Conservation (phyloP, 2,888 invertebrate species). For the Diarsia rubi region DNA sequence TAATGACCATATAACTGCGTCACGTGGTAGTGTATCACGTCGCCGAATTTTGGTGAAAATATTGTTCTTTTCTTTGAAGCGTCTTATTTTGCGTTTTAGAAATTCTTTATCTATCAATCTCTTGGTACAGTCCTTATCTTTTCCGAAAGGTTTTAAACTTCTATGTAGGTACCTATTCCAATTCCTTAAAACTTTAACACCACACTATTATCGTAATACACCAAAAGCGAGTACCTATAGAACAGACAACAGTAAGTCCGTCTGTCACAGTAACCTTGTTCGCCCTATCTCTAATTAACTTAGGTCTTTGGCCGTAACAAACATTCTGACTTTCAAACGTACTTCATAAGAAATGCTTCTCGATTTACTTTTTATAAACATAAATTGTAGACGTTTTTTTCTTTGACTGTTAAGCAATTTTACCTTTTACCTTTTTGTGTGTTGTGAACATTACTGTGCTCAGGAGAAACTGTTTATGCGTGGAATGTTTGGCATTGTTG, state of each 20-base stretch:
- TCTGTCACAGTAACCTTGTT: slow-evolving; percentile 76
- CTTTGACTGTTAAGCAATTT: slow-evolving; percentile 53
- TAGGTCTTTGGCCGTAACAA: slow-evolving; percentile 83
- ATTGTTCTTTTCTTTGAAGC: too few species aligned
- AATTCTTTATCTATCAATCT: too few species aligned
- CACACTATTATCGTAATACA: slow-evolving; percentile 2
- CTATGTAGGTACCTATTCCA: not conserved
- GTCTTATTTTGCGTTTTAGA: too few species aligned
- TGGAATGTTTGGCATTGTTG: slow-evolving; percentile 29
- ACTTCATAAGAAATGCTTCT: slow-evolving; percentile 84
- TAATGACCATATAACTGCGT: not conserved
- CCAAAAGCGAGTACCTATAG: slow-evolving; percentile 42
- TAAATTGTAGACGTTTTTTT: slow-evolving; percentile 58
- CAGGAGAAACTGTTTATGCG: slow-evolving; percentile 44
- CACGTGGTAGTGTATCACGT: not conserved
- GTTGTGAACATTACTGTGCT: slow-evolving; percentile 52
- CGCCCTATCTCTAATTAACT: slow-evolving; percentile 83
- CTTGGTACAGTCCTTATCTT: not conserved
- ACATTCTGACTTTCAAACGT: slow-evolving; percentile 87
- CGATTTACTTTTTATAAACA: slow-evolving; percentile 81
- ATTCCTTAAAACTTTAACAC: not conserved
- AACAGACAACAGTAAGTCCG: slow-evolving; percentile 30
- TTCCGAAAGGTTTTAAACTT: not conserved
- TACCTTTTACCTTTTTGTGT: slow-evolving; percentile 58
- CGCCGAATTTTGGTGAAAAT: not conserved